These are phyloP conservation scores for Hylomyscus alleni DNA, from an alignment of 2,797 vertebrate species.

Conservation along the genomic window DNA sequence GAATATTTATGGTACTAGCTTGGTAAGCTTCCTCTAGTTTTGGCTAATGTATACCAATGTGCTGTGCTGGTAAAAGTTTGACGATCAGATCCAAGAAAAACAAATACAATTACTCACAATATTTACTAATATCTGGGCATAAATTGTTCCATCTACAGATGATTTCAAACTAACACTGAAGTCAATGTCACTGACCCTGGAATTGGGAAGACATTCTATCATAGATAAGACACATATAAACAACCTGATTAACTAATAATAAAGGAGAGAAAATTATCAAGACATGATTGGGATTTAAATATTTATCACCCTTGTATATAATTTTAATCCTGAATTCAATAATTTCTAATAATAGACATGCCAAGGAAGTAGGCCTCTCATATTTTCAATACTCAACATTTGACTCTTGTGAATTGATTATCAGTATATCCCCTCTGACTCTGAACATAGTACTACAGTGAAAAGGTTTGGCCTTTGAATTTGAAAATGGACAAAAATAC, in stretches of 20 bases:
- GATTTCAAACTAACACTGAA: background rate
- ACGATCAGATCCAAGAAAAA: background rate
- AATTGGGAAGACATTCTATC: background rate
- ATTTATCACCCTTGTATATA: background rate
- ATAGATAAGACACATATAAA: background rate
- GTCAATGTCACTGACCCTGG: background rate
- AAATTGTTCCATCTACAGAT: background rate
- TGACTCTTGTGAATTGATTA: background rate
- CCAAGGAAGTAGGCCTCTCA: background rate
- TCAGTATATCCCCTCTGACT: background rate
- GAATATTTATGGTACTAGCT: background rate
- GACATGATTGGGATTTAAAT: background rate
- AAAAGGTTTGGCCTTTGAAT: background rate
- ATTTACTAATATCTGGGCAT: background rate
- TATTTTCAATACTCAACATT: conserved; percentile 13
- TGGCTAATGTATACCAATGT: background rate
- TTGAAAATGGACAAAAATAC: background rate
- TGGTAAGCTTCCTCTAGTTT: background rate
- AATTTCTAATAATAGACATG: background rate
- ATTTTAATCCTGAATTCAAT: background rate
- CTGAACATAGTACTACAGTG: background rate
- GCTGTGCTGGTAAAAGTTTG: background rate
- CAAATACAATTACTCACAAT: background rate
- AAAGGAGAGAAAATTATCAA: conserved; percentile 1
- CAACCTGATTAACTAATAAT: background rate